A percentile compares a stretch with the other conserved stretches of the same genome.
These are phyloP conservation scores for Pollenia angustigena DNA, from an alignment of 2,888 invertebrate genomes.

Conservation along the genomic window DNA sequence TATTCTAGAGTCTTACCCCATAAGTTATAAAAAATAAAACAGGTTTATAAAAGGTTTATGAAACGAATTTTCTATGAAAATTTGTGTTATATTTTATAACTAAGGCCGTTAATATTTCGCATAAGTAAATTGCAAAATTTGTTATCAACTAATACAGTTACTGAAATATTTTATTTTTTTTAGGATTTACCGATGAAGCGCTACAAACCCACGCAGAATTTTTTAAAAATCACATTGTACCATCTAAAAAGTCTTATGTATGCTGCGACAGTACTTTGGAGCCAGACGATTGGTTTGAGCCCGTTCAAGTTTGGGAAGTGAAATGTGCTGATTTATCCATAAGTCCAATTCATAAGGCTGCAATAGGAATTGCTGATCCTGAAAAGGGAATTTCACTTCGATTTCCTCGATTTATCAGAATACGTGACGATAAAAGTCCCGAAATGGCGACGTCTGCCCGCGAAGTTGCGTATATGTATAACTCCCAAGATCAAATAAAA, in stretches of 20 bases:
- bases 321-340: slow-evolving; percentile 98
- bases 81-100: no score
- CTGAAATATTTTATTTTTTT: slow-evolving; percentile 85
- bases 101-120: no score
- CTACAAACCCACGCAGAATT: slow-evolving; percentile 90
- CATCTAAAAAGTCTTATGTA: slow-evolving; percentile 91
- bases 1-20: no score
- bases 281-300: slow-evolving; percentile 96
- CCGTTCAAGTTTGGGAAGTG: slow-evolving; percentile 96
- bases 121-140: no score
- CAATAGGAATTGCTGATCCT: slow-evolving; percentile 92
- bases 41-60: no score
- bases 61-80: no score
- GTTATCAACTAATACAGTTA: neutral
- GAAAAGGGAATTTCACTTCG: slow-evolving; percentile 97
- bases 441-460: slow-evolving; percentile 96
- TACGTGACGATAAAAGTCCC: slow-evolving; percentile 95
- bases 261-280: slow-evolving; percentile 89
- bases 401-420: slow-evolving; percentile 95
- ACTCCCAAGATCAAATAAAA: slow-evolving; percentile 95
- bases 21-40: no score
- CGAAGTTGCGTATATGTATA: slow-evolving; percentile 96
- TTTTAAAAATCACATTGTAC: slow-evolving; percentile 90
- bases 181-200: slow-evolving; percentile 97
- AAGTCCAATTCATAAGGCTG: slow-evolving; percentile 97